phyloP scores from a whole-genome alignment of 1,140 invertebrate species.

The Bombus pyrosoma region DNA sequence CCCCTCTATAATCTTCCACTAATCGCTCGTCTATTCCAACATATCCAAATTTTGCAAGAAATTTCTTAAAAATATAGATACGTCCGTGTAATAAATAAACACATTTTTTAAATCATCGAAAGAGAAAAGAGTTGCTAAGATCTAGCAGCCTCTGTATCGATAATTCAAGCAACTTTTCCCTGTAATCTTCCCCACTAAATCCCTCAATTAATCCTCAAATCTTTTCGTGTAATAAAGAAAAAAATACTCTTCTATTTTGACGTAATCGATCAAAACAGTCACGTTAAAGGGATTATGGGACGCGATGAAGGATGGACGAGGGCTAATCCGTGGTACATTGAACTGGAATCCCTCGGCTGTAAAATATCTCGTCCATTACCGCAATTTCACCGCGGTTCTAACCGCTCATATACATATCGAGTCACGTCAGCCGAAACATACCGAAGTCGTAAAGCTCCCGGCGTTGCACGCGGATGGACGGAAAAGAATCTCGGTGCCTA shows the following conservation, averaged over 20 bases:
- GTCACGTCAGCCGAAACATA: constrained; percentile 52
- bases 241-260: not conserved
- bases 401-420: constrained; percentile 48
- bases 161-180: too few species aligned
- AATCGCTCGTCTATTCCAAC: too few species aligned
- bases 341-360: constrained; percentile 47
- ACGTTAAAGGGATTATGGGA: constrained; percentile 15
- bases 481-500: constrained; percentile 72
- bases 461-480: constrained; percentile 54
- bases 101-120: too few species aligned
- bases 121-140: too few species aligned
- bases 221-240: too few species aligned
- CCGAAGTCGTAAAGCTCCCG: constrained; percentile 69
- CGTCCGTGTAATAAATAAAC: too few species aligned
- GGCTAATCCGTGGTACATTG: constrained; percentile 35
- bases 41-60: too few species aligned
- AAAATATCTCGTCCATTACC: constrained; percentile 62
- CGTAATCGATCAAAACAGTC: constrained; percentile 17
- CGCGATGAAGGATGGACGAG: constrained; percentile 11
- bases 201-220: not conserved
- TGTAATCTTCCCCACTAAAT: not conserved
- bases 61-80: too few species aligned
- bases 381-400: constrained; percentile 59
- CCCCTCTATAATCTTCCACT: too few species aligned
- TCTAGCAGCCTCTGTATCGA: too few species aligned